Evolutionary conservation across 2,888 invertebrate genomes (phyloP).

Genomic region (Calameuta idolon): DNA sequence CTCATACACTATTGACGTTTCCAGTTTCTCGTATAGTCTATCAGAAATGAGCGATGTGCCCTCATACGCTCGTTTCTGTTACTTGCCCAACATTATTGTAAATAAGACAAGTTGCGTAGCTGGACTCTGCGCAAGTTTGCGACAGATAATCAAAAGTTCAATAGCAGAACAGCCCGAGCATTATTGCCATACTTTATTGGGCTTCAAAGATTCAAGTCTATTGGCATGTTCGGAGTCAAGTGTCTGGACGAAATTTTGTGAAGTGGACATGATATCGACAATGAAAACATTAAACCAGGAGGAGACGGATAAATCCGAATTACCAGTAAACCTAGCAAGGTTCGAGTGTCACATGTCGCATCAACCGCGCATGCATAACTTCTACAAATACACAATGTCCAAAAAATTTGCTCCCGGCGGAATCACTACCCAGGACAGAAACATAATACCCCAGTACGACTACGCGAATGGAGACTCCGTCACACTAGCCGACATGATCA

Average conservation of each 20-base stretch:
- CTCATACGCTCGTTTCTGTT: slow-evolving; percentile 65
- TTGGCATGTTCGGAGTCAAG: slow-evolving; percentile 87
- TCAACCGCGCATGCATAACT: slow-evolving; percentile 87
- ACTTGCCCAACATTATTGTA: slow-evolving; percentile 75
- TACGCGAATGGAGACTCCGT: slow-evolving; percentile 87
- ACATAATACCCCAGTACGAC: slow-evolving; percentile 71
- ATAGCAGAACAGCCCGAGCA: slow-evolving; percentile 48
- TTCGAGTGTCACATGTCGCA: slow-evolving; percentile 88
- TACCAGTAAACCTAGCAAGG: slow-evolving; percentile 79
- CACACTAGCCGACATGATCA: slow-evolving; percentile 85
- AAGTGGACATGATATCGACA: slow-evolving; percentile 80
- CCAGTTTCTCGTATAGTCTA: slow-evolving; percentile 59
- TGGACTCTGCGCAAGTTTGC: slow-evolving; percentile 81
- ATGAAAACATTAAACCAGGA: slow-evolving; percentile 67
- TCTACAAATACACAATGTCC: slow-evolving; percentile 70
- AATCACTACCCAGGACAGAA: slow-evolving; percentile 51
- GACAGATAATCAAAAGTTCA: slow-evolving; percentile 71
- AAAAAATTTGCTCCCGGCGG: slow-evolving; percentile 68
- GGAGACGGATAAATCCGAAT: slow-evolving; percentile 47
- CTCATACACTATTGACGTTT: slow-evolving; percentile 58
- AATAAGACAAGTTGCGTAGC: slow-evolving; percentile 76
- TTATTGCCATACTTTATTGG: slow-evolving; percentile 73
- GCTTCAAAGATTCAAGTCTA: slow-evolving; percentile 84
- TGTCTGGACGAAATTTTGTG: slow-evolving; percentile 93
- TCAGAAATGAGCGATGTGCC: slow-evolving; percentile 65